phyloP scores from a whole-genome alignment of 2,113 vertebrate genomes.

The Nesospiza acunhae region DNA sequence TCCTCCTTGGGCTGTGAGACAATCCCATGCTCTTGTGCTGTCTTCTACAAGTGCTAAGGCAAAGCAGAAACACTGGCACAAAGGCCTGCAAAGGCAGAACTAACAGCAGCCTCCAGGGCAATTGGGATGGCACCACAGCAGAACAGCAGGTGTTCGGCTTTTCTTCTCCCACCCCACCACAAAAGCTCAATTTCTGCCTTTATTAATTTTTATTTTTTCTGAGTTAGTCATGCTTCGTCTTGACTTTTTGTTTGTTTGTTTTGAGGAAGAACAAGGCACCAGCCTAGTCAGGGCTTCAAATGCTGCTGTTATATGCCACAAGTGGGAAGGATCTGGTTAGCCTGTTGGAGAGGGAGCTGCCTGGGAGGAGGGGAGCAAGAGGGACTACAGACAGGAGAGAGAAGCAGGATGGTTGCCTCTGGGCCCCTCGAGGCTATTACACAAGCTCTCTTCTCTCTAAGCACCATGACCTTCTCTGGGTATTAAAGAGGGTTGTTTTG shows the following conservation, averaged over 20 bases:
- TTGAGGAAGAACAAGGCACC: constrained; percentile 27
- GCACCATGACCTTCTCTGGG: constrained; percentile 21
- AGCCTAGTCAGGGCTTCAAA: neutral
- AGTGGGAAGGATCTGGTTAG: constrained; percentile 28
- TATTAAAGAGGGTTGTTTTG: constrained; percentile 48
- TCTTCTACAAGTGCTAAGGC: neutral
- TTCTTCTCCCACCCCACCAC: neutral
- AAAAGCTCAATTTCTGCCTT: constrained; percentile 4
- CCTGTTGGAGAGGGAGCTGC: neutral
- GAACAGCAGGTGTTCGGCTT: constrained; percentile 41
- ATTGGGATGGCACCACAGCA: neutral
- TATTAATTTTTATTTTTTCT: neutral
- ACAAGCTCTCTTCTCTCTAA: constrained; percentile 27
- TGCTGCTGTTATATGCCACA: neutral
- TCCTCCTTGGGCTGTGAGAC: neutral
- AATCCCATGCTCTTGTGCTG: neutral
- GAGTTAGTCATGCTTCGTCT: neutral
- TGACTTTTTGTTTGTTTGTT: constrained; percentile 43
- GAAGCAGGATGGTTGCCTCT: neutral
- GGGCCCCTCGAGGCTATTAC: neutral
- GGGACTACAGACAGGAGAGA: neutral
- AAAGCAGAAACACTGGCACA: neutral
- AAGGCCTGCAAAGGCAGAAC: neutral
- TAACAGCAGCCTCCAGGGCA: neutral
- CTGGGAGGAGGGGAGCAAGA: neutral